Conservation (phyloP, 1,140 invertebrate genomes). For the Gerris buenoi region DNA sequence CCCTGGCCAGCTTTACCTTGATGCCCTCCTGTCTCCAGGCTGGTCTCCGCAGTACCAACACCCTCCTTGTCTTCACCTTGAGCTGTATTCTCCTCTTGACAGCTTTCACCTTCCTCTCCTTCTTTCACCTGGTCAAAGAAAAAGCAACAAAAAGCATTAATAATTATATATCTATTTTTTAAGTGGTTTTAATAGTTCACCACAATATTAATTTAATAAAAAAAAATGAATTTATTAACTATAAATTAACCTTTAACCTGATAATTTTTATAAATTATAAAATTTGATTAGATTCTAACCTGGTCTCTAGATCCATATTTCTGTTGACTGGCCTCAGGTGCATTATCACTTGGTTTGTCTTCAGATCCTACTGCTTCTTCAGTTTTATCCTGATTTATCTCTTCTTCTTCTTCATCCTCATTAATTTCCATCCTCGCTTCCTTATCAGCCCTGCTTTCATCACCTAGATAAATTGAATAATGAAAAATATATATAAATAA, state of each 20-base stretch:
- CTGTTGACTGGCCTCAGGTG: conserved; percentile 22
- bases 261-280: too few relatives aligned
- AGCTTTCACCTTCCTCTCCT: conserved; percentile 23
- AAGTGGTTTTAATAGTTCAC: too few relatives aligned
- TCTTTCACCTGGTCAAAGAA: conserved; percentile 34
- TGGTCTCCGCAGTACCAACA: conserved; percentile 6
- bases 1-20: background rate
- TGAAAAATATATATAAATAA: too few relatives aligned
- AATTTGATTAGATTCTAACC: too few relatives aligned
- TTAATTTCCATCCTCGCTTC: conserved; percentile 23
- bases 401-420: conserved; percentile 30
- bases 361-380: conserved; percentile 39
- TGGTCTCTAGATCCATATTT: conserved; percentile 25
- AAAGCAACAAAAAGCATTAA: conserved; percentile 3
- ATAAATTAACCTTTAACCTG: too few relatives aligned
- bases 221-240: too few relatives aligned
- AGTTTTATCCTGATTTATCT: conserved; percentile 32
- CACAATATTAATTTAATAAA: too few relatives aligned
- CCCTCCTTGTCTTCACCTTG: conserved; percentile 25
- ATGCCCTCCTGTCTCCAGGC: background rate
- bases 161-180: background rate
- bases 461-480: conserved; percentile 23
- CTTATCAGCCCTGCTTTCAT: conserved; percentile 21
- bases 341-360: conserved; percentile 36
- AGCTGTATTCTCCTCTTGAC: background rate